Evolutionary conservation across 2,797 vertebrate species (phyloP).

Genomic region (Florisuga fusca): DNA sequence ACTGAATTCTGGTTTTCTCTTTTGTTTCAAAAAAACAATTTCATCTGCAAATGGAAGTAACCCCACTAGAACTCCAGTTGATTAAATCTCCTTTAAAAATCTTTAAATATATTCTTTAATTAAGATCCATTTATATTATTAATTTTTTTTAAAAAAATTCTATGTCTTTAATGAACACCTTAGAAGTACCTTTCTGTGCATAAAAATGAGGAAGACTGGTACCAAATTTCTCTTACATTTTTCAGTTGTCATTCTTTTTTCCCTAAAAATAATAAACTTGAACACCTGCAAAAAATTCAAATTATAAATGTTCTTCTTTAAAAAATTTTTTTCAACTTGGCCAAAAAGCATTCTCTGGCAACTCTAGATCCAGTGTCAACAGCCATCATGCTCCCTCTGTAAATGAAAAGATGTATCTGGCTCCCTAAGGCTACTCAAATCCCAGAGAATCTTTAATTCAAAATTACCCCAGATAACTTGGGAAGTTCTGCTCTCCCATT

Average conservation of each 20-base stretch:
- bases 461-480: neutral
- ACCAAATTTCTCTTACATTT: neutral
- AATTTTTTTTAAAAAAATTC: no score
- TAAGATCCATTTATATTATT: neutral
- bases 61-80: neutral
- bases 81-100: neutral
- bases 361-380: neutral
- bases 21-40: neutral
- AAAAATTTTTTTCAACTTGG: neutral
- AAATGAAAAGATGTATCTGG: neutral
- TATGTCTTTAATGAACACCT: neutral
- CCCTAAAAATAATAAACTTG: neutral
- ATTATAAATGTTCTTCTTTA: neutral
- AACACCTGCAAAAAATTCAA: neutral
- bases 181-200: neutral
- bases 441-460: neutral
- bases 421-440: neutral
- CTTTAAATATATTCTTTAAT: neutral
- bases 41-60: neutral
- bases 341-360: neutral
- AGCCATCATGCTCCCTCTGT: neutral
- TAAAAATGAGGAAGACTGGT: neutral
- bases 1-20: neutral
- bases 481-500: neutral
- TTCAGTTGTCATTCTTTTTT: neutral